Conservation (phyloP, 2,888 invertebrate genomes). For the Hirtodrosophila confusa region DNA sequence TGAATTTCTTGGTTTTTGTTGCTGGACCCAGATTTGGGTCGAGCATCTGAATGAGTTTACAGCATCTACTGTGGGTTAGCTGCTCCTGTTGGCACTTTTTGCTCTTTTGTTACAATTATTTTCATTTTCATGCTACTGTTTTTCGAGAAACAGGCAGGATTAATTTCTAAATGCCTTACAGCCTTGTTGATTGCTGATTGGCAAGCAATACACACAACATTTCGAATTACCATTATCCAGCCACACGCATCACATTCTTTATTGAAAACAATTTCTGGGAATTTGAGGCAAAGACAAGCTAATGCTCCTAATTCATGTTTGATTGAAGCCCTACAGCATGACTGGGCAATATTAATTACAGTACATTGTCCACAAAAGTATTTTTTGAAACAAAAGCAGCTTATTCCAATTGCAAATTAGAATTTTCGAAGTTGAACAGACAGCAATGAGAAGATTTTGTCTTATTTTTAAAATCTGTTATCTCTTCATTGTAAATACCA, state of each 20-base stretch:
- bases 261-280: constrained; percentile 44
- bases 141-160: constrained; percentile 33
- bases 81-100: constrained; percentile 29
- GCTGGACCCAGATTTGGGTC: constrained; percentile 64
- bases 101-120: constrained; percentile 35
- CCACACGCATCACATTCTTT: constrained; percentile 29
- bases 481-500: too few relatives aligned
- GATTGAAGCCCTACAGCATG: constrained; percentile 5
- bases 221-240: constrained; percentile 26
- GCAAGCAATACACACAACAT: constrained; percentile 13
- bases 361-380: not conserved
- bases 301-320: constrained; percentile 21
- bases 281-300: constrained; percentile 42
- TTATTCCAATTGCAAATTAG: too few relatives aligned
- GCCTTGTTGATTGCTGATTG: constrained; percentile 32
- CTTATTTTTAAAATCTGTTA: too few relatives aligned
- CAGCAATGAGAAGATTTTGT: too few relatives aligned
- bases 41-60: constrained; percentile 62
- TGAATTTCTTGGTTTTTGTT: constrained; percentile 59
- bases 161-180: constrained; percentile 47
- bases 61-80: constrained; percentile 25
- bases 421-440: too few relatives aligned
- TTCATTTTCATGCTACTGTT: constrained; percentile 18
- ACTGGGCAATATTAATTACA: not conserved
- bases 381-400: too few relatives aligned